These are phyloP conservation scores for Gymnopithys bicolor DNA, from an alignment of 2,797 vertebrate species.

Conservation along the genomic window DNA sequence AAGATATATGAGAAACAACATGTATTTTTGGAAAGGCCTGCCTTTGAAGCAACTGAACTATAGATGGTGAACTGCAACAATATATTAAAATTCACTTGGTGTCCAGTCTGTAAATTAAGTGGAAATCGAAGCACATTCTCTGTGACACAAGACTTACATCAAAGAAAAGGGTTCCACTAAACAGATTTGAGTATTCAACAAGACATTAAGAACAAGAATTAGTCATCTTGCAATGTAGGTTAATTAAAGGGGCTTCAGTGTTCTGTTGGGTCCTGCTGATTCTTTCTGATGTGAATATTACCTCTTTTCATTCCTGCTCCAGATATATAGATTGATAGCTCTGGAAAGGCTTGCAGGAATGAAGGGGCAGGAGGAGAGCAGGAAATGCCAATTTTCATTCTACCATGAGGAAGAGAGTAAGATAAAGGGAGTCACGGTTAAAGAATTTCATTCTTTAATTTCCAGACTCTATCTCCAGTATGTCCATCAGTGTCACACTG, in stretches of 20 bases:
- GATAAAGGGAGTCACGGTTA: not conserved
- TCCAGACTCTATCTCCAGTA: not conserved
- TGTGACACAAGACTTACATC: not conserved
- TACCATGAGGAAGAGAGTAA: not conserved
- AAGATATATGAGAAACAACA: not conserved
- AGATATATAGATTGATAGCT: not conserved
- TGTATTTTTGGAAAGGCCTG: not conserved
- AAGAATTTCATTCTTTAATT: not conserved
- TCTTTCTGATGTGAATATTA: not conserved
- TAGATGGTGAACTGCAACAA: not conserved
- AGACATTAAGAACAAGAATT: not conserved
- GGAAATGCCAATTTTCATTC: not conserved
- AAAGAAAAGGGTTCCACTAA: not conserved
- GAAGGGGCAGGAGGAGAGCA: fast-evolving
- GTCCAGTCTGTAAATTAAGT: not conserved
- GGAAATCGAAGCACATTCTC: not conserved
- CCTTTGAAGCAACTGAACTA: not conserved
- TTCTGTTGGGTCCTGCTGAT: not conserved
- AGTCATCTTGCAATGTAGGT: not conserved
- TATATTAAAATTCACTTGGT: not conserved
- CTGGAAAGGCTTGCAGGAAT: not conserved
- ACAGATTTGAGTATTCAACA: not conserved
- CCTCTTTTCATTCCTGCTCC: not conserved
- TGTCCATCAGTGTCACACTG: not conserved
- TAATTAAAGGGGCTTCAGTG: not conserved